Conservation (phyloP, 2,113 vertebrate genomes). For the Bujurquina vittata region DNA sequence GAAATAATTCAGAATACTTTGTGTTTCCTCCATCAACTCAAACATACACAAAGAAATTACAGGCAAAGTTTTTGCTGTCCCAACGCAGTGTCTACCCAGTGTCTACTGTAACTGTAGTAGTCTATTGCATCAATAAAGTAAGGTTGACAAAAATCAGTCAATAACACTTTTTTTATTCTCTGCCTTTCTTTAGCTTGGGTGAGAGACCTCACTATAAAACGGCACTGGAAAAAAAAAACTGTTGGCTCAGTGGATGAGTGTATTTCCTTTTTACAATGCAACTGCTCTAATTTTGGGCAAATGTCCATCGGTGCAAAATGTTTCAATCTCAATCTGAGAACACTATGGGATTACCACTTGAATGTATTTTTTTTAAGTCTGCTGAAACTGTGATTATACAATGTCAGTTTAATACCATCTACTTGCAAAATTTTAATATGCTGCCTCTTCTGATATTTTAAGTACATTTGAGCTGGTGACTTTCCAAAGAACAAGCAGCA, state of each 20-base stretch:
- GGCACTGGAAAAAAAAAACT: background rate
- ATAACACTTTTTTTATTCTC: background rate
- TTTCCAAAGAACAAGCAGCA: background rate
- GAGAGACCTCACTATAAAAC: background rate
- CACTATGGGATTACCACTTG: too few relatives aligned
- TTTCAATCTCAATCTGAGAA: too few relatives aligned
- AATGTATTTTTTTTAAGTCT: too few relatives aligned
- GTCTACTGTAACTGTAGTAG: too few relatives aligned
- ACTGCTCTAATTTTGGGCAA: background rate
- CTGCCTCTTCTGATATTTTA: conserved; percentile 9
- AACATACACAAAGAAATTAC: background rate
- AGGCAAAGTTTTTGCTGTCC: background rate
- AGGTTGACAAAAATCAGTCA: background rate
- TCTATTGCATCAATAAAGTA: background rate
- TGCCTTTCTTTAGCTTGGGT: too few relatives aligned
- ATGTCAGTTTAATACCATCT: background rate
- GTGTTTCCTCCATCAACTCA: background rate
- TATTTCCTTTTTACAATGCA: background rate
- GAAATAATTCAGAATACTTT: background rate
- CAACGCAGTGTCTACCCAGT: background rate
- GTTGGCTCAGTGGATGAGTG: background rate
- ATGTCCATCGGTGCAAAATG: too few relatives aligned
- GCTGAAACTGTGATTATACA: too few relatives aligned
- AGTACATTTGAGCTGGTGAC: background rate
- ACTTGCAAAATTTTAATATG: background rate